Conservation (phyloP, 2,888 invertebrate genomes). For the Tipula vernalis region DNA sequence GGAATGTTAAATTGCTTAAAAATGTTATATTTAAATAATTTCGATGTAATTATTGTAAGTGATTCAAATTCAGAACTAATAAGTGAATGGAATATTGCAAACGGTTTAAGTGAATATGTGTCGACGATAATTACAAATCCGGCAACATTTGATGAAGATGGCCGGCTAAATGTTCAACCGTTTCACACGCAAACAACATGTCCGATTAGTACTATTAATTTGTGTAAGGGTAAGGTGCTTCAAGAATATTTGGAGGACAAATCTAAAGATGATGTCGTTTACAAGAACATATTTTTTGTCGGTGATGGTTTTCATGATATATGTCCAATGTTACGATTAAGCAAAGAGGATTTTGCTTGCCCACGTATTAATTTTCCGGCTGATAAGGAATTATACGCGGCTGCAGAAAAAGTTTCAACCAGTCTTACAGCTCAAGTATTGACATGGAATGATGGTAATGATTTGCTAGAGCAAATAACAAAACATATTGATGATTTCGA, state of each 20-base stretch:
- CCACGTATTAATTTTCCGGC: constrained; percentile 43
- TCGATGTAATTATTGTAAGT: constrained; percentile 59
- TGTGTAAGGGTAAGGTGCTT: constrained; percentile 66
- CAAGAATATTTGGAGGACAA: constrained; percentile 46
- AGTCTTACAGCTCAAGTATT: constrained; percentile 23
- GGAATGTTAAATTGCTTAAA: constrained; percentile 49
- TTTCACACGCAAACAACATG: constrained; percentile 60
- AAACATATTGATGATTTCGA: not conserved
- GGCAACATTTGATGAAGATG: constrained; percentile 45
- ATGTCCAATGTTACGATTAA: constrained; percentile 54
- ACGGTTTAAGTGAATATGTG: constrained; percentile 34
- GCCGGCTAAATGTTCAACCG: constrained; percentile 44
- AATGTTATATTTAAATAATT: constrained; percentile 36
- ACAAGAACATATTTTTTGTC: constrained; percentile 48
- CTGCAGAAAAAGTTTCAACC: constrained; percentile 19
- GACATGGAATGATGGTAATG: constrained; percentile 30
- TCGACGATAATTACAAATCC: constrained; percentile 57
- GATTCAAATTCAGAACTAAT: constrained; percentile 69
- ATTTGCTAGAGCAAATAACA: constrained; percentile 21
- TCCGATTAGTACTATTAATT: constrained; percentile 53
- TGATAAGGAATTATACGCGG: constrained; percentile 26
- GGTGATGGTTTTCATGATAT: constrained; percentile 73
- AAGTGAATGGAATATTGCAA: constrained; percentile 42
- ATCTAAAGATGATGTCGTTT: constrained; percentile 24
- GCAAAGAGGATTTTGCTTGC: constrained; percentile 48